phyloP scores from a whole-genome alignment of 2,113 vertebrate genomes.

The Mus musculus region DNA sequence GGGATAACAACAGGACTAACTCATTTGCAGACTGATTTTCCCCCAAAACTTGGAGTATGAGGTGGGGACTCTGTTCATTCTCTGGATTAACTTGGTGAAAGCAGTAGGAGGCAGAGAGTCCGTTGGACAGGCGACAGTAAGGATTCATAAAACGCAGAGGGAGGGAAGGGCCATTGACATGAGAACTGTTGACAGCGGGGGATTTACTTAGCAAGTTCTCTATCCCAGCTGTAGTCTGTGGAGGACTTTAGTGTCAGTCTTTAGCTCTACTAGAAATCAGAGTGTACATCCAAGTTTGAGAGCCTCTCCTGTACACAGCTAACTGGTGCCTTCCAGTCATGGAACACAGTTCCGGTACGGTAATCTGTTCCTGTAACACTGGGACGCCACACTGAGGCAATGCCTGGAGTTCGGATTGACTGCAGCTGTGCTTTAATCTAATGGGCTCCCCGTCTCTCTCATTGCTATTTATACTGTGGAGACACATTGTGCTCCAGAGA shows the following conservation, averaged over 20 bases:
- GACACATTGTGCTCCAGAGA: not conserved
- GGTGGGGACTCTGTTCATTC: not conserved
- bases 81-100: not conserved
- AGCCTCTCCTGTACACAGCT: not conserved
- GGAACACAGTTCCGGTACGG: not conserved
- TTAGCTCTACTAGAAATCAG: not conserved
- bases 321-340: not conserved
- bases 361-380: not conserved
- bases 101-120: too few species aligned
- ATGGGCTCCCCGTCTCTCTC: not conserved
- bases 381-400: not conserved
- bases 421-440: not conserved
- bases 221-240: not conserved
- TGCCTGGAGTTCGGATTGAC: not conserved
- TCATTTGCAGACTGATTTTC: not conserved
- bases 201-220: not conserved
- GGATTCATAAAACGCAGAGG: not conserved
- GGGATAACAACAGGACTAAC: not conserved
- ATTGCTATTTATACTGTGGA: not conserved
- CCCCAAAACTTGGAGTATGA: not conserved
- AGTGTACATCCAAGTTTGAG: not conserved
- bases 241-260: not conserved
- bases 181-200: not conserved
- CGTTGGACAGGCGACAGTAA: not conserved
- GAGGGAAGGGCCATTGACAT: not conserved